Conservation (phyloP, 2,113 vertebrate species). For the Caranx melampygus region DNA sequence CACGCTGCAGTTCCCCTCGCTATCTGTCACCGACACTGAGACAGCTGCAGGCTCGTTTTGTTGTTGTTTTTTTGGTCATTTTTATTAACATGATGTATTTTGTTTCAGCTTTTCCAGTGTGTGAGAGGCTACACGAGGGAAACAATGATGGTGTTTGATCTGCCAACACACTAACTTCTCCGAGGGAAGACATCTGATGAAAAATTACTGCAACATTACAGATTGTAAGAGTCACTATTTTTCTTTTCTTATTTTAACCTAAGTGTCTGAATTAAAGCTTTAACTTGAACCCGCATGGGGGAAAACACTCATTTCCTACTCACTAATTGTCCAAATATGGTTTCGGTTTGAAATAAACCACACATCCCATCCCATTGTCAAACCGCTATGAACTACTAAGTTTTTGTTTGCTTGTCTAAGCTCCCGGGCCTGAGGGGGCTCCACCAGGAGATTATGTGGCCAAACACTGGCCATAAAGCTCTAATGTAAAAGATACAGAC, state of each 20-base stretch:
- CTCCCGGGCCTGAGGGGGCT: not conserved
- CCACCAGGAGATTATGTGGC: not conserved
- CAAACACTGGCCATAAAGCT: no score
- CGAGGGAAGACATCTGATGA: constrained; percentile 75
- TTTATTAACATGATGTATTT: not conserved
- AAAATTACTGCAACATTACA: constrained; percentile 73
- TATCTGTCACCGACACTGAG: not conserved
- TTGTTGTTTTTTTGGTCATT: not conserved
- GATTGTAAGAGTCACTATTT: constrained; percentile 54
- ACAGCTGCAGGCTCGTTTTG: constrained; percentile 14
- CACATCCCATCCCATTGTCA: not conserved
- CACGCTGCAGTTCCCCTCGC: not conserved
- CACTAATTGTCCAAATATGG: not conserved
- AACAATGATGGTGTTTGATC: constrained; percentile 63
- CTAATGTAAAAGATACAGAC: not conserved
- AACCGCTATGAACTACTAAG: not conserved
- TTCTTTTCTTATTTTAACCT: not conserved
- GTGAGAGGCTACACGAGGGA: constrained; percentile 27
- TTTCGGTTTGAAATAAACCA: not conserved
- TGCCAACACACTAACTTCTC: constrained; percentile 59
- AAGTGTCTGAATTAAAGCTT: accelerated
- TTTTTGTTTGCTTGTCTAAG: not conserved
- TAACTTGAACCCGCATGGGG: not conserved
- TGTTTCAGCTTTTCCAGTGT: constrained; percentile 16
- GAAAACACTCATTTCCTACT: not conserved